phyloP scores from a whole-genome alignment of 2,797 vertebrate genomes.

The Lacerta viridis region DNA sequence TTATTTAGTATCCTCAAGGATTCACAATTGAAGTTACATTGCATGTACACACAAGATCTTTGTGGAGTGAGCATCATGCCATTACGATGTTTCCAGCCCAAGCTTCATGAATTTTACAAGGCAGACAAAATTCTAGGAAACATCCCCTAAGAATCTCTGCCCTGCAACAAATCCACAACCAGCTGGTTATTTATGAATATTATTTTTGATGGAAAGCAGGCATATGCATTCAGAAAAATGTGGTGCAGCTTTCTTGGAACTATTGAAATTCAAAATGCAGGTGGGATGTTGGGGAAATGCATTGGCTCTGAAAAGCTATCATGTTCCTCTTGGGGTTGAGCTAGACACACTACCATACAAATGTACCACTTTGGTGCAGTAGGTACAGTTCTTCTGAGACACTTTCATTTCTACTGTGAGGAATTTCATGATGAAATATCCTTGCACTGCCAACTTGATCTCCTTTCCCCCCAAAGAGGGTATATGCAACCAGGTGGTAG shows the following conservation, averaged over 20 bases:
- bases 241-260: too few relatives aligned
- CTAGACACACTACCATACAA: too few relatives aligned
- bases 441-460: too few relatives aligned
- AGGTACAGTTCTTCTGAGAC: too few relatives aligned
- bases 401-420: too few relatives aligned
- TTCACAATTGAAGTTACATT: conserved; percentile 66
- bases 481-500: too few relatives aligned
- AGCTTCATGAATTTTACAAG: conserved; percentile 42
- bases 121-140: conserved; percentile 49
- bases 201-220: conserved; percentile 16
- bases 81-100: conserved; percentile 51
- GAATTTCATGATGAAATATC: too few relatives aligned
- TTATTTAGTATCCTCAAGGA: conserved; percentile 58
- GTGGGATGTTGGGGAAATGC: too few relatives aligned
- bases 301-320: not conserved
- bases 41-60: conserved; percentile 48
- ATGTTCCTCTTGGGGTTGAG: not conserved
- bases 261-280: not conserved
- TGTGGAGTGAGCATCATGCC: conserved; percentile 50
- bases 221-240: not conserved
- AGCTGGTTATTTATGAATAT: conserved; percentile 21
- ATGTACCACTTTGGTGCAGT: too few relatives aligned
- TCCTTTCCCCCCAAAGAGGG: too few relatives aligned
- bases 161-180: conserved; percentile 37
- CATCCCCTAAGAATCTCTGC: not conserved